Evolutionary conservation across 2,888 invertebrate genomes (phyloP), one percentile per base, ranked within the genome.

Genomic region (Harpagoxenus sublaevis): DNA sequence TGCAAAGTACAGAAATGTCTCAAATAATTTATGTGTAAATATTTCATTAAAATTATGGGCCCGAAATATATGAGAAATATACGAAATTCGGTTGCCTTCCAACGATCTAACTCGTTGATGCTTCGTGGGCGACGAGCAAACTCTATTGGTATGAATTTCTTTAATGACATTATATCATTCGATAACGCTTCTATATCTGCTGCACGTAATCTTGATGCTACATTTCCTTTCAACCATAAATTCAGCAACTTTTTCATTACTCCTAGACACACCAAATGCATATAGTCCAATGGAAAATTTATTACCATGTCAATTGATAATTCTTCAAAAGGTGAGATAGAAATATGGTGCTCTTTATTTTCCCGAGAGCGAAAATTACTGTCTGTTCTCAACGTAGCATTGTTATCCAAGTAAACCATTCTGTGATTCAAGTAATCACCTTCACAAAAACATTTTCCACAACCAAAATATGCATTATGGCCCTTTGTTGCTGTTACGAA

Each of bases 41-140:
- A 71, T 57, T 71, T 71, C 0, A 4, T 0, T 57, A 71, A 23
- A 71, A 71, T 15, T 0, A 71, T 71, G 1, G 71, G 55, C 1
- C 71, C 55, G 0, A 71, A 8, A 71, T 71, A 71, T 57, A 71
- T 18, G 0, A 71, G 55, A 71, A 71, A 71, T 2, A 71, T 23
- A 42, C 39, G 28, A 18, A 28, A 71, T 57, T 71, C 71, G 2
- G 55, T 57, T 0, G 39, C 42, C 5, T 71, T 57, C 55, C 42
- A 71, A 42, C 42, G 55, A 5, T 71, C 71, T 28, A 71, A 42
- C 9, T 57, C 71, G 3, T 42, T 71, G 0, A 71, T 15, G 39
- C 28, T 4, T 18, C 48, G 51, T 51, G 68, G 48, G 8, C 3
- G 18, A 18, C 31, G 68, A 4, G 1, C 9, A 31, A 51, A 68